A percentile compares a stretch with the other conserved stretches of the same genome.
These are phyloP conservation scores for Gadus macrocephalus DNA, from an alignment of 2,113 vertebrate genomes.

Conservation along the genomic window DNA sequence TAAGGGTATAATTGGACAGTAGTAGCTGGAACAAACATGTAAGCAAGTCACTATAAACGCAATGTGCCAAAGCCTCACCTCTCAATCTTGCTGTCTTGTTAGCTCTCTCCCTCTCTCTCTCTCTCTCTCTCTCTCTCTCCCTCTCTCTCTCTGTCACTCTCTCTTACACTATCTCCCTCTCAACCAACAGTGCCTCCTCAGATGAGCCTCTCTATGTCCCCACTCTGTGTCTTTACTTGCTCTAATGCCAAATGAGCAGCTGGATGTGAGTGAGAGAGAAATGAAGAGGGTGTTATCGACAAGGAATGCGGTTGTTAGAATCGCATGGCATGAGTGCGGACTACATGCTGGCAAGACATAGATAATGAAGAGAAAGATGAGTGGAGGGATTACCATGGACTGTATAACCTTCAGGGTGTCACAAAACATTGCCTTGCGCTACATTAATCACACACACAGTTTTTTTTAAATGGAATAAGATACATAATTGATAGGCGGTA, in stretches of 20 bases:
- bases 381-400: too few relatives aligned
- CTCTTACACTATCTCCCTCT: background rate
- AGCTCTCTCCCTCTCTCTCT: background rate
- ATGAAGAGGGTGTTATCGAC: constrained; percentile 23
- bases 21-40: constrained; percentile 35
- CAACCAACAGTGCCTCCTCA: constrained; percentile 40
- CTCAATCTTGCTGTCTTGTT: constrained; percentile 5
- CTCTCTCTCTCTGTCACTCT: background rate
- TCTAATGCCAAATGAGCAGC: constrained; percentile 64
- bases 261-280: constrained; percentile 43
- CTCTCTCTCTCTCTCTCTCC: constrained; percentile 18
- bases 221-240: constrained; percentile 62
- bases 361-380: background rate
- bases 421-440: too few relatives aligned
- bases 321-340: constrained; percentile 20
- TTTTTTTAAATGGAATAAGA: too few relatives aligned
- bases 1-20: constrained; percentile 35
- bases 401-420: too few relatives aligned
- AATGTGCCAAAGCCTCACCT: constrained; percentile 44
- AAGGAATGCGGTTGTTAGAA: constrained; percentile 35
- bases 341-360: constrained; percentile 21
- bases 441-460: too few relatives aligned
- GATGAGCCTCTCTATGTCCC: constrained; percentile 47
- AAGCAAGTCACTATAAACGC: constrained; percentile 5
- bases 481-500: too few relatives aligned